Conservation (phyloP, 1,140 invertebrate genomes). For the Leptoteleia sp. region DNA sequence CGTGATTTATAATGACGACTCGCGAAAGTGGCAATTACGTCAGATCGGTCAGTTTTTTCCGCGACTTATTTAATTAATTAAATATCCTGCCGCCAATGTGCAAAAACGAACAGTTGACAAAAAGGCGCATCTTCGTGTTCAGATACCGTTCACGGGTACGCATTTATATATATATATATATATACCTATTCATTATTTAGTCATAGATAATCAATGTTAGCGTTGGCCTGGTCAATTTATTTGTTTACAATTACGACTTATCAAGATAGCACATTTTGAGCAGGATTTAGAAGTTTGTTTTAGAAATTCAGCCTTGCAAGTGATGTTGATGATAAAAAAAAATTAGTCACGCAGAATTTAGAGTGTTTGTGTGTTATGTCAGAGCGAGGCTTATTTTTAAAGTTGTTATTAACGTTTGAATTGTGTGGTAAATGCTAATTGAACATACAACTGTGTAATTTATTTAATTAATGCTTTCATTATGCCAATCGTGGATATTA, state of each 20-base stretch:
- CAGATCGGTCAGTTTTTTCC: conserved; percentile 45
- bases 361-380: conserved; percentile 35
- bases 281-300: conserved; percentile 15
- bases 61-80: conserved; percentile 48
- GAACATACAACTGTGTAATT: conserved; percentile 31
- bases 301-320: conserved; percentile 5
- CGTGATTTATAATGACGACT: conserved; percentile 62
- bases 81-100: conserved; percentile 6
- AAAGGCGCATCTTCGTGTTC: conserved; percentile 13
- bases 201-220: conserved; percentile 31
- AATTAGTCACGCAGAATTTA: conserved; percentile 32
- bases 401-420: conserved; percentile 19
- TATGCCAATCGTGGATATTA: conserved; percentile 32
- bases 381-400: conserved; percentile 28
- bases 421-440: conserved; percentile 33
- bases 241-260: conserved; percentile 40
- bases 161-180: not conserved
- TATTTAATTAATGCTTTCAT: conserved; percentile 44
- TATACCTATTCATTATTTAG: no score
- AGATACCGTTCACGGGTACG: conserved; percentile 10
- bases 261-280: conserved; percentile 30
- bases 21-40: conserved; percentile 64
- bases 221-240: conserved; percentile 31
- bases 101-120: conserved; percentile 11
- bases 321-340: conserved; percentile 16